Conservation (phyloP, 2,113 vertebrate species). For the Mesitornis unicolor region DNA sequence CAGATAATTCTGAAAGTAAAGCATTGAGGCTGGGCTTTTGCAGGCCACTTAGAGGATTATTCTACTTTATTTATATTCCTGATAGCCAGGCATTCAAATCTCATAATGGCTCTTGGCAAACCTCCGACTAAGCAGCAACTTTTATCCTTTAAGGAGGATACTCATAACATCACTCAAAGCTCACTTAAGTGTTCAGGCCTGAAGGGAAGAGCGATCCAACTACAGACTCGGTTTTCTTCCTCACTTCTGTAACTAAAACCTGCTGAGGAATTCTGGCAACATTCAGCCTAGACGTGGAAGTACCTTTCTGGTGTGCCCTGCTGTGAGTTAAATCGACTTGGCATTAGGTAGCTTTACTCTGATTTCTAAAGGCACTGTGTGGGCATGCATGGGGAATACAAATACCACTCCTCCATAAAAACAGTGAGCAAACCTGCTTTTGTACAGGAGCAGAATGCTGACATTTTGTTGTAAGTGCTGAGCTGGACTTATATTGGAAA, state of each 20-base stretch:
- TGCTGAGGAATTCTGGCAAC: neutral
- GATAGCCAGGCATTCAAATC: neutral
- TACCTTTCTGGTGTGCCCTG: neutral
- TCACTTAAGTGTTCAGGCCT: neutral
- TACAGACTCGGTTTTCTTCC: neutral
- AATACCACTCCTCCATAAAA: neutral
- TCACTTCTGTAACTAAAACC: neutral
- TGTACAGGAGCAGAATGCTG: neutral
- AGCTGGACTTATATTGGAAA: neutral
- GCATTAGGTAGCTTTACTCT: neutral
- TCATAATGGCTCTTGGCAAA: neutral
- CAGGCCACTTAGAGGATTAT: neutral
- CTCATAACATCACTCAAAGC: neutral
- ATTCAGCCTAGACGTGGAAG: neutral
- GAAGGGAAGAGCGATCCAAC: neutral
- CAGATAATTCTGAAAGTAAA: neutral
- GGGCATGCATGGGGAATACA: neutral
- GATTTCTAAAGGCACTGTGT: neutral
- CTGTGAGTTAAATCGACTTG: neutral
- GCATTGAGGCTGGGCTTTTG: neutral
- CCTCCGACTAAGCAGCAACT: accelerated
- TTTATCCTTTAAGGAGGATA: neutral
- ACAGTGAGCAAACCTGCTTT: neutral
- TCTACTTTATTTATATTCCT: neutral
- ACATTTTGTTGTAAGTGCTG: neutral